A percentile compares a stretch with the other conserved stretches of the same genome.
Evolutionary conservation across 1,140 invertebrate species (phyloP).

Genomic region (Bombus waltoni): DNA sequence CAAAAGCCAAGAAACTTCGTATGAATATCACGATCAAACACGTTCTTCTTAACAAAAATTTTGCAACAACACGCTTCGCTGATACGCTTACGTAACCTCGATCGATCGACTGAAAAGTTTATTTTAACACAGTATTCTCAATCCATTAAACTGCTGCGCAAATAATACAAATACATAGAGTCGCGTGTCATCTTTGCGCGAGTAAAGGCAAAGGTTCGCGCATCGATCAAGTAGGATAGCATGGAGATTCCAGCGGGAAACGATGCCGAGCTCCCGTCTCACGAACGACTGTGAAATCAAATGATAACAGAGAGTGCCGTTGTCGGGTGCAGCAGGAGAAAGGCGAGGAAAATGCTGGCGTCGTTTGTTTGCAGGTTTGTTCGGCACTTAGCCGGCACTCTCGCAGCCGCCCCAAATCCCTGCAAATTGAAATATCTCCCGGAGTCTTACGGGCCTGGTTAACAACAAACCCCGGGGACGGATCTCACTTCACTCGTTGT

Average conservation of each 20-base stretch:
- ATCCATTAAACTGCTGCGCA: background rate
- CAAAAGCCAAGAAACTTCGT: background rate
- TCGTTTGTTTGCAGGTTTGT: conserved; percentile 73
- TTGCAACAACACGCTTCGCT: background rate
- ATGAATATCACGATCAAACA: background rate
- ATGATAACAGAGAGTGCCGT: conserved; percentile 56
- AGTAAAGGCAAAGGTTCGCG: background rate
- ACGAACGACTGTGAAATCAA: conserved; percentile 50
- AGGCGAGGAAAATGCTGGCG: conserved; percentile 58
- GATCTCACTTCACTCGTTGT: conserved; percentile 71
- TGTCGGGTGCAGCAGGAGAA: conserved; percentile 15
- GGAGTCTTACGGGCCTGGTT: conserved; percentile 71
- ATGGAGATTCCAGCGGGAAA: background rate
- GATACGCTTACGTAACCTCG: too few species aligned
- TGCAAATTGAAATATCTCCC: conserved; percentile 77
- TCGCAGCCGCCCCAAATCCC: conserved; percentile 67
- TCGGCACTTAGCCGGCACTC: conserved; percentile 70
- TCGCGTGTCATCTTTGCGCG: background rate
- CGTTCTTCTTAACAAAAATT: background rate
- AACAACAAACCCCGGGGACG: conserved; percentile 74
- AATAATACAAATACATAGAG: background rate
- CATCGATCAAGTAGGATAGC: background rate
- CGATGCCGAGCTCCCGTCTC: conserved; percentile 27
- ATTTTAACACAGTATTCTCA: background rate
- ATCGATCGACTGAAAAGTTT: background rate